Base-by-base conservation (phyloP, 2,888 invertebrate genomes). In the Caenorhabditis wallacei region DNA sequence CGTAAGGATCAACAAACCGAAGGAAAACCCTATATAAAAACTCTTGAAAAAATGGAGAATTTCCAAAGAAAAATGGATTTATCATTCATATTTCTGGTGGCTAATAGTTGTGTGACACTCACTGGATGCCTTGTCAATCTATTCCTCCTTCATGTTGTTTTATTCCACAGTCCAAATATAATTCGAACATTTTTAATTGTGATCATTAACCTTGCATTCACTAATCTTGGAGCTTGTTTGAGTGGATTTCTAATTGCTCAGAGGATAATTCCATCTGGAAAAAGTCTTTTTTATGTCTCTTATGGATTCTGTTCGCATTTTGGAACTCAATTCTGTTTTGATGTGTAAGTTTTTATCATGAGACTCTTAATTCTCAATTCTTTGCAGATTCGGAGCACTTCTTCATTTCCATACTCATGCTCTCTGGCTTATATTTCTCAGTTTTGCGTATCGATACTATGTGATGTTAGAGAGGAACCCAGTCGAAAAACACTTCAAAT, bases 361-460 rank as follows among this genome's bases (percentile, higher is more conserved):
- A 43, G 13, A 43, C 13, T 43, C 43, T 13, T n/a, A n/a, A n/a
- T n/a, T n/a, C n/a, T n/a, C n/a, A n/a, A n/a, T n/a, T n/a, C n/a
- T 64, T 35, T 56, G 11, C 48, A 70, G 70, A 63, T 70, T 56
- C 43, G 48, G 70, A 13, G 46, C 57, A 10, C 35, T 64, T 24
- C 63, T 79, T 2, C 70, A 79, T 53, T 70, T 79, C 37, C 64
- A 64, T 20, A 64, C 64, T 13, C 70, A 70, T 26, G 43, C 72
- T 30, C 40, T 80, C 7, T 80, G 71, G 80, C 66, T 59, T 22
- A 18, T 59, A 0, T 56, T 64, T 26, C 43, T 74, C 46, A 40
- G 30, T 7, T 74, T 74, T 35, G 59, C 35, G 2, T 72, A 72
- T 35, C 61, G 71, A 0, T 72, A 51, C 53, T 40, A 40, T n/a